Evolutionary conservation across 64 coral and sea anemone genomes (phyloP), one percentile per base, ranked within the genome.

Genomic region (Acropora tenuis): DNA sequence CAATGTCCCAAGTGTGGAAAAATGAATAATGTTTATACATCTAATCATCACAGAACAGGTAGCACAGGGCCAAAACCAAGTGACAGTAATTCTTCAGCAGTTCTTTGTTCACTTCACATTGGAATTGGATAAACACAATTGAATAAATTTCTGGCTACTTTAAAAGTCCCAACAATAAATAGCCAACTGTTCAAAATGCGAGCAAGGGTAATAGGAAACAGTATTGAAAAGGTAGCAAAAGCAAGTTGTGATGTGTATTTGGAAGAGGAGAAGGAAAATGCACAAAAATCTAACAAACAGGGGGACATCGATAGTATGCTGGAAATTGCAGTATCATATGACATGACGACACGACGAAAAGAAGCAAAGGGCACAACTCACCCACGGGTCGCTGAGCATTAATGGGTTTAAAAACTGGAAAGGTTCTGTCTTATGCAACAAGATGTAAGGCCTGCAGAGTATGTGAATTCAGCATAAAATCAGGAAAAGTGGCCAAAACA

Each of bases 101-200:
- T 80, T 41, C 88, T 94, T 16, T 81, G 88, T 4, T 94, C 71
- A 17, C 68, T 94, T 15, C 75, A 94, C 68, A 43, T 75, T 86
- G 88, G 93, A 50, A 90, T 94, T 87, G 88, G 93, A 44, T 8
- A 90, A 6, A 87, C 75, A 5, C 88, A 94, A 44, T 8, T 94
- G 3, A 87, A 86, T 44, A 90, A 86, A 48, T 11, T 94, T 3
- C 52, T 90, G 8, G 52, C 94, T 6, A 92, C 94, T 76, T 47
- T 91, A 61, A 95, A 95, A n/a, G 55, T 95, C 3, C 94, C 93
- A 59, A 1, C 87, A 78, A 77, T 94, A 0, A 90, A 46, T 19
- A 17, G 50, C 30, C 30, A 30, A 30, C 30, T 30, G 30, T 30
- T 30, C 30, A 30, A 30, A 30, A 30, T 30, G 30, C 30, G 30